Evolutionary conservation across 2,888 invertebrate species (phyloP), one percentile per base, ranked within the genome.

Genomic region (Catocala sponsa): DNA sequence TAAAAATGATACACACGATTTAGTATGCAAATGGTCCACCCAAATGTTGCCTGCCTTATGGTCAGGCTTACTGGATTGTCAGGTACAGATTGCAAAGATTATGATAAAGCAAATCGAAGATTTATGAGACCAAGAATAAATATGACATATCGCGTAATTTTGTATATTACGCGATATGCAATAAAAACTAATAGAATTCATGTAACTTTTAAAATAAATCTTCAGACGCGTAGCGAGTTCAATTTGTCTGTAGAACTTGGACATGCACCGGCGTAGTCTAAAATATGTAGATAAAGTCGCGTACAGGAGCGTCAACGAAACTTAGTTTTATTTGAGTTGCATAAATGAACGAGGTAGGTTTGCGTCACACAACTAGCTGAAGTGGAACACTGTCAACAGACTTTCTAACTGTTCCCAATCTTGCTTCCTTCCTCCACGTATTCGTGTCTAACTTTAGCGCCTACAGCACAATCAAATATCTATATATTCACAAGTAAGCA

Each of bases 251-350:
- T 65, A 65, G 65, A 84, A 84, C 76, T 82, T 79, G 70, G 67
- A 65, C 72, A 72, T 67, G 71, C 78, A 70, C 55, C 59, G 55
- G 67, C 63, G 64, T 65, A 59, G 56, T 70, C 66, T 75, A 68
- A 79, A 78, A 79, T 76, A 72, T 78, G 75, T 67, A 77, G 78
- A 79, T 81, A 82, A 80, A 82, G 77, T 78, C 78, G 68, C 78
- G 74, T 76, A 67, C 72, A 74, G 67, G 72, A 78, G 72, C 74
- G 77, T 74, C 80, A 80, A 77, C 68, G 72, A 71, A 83, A 84
- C 82, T 85, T 77, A 83, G 79, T 83, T 83, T 79, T 81, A 84
- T 86, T 83, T 83, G 76, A 84, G 80, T 84, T 80, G 74, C 73
- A 70, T 80, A 79, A 81, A 81, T 78, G 81, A 81, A 81, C 75